These are phyloP conservation scores for Danaus melanippus DNA, from an alignment of 1,140 invertebrate species.

Conservation along the genomic window DNA sequence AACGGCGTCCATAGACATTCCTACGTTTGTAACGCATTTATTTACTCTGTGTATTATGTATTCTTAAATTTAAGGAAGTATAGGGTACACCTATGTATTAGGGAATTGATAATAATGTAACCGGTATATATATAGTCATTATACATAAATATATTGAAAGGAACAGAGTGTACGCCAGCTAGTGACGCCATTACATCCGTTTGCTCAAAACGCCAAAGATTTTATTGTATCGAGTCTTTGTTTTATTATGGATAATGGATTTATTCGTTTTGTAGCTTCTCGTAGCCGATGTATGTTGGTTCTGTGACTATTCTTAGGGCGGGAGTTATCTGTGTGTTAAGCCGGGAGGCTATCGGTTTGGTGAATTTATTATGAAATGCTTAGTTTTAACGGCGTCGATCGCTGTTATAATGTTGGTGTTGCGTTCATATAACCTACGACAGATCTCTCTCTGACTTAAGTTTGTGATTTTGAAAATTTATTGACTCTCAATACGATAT, in stretches of 20 bases:
- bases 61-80: conserved; percentile 40
- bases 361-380: no score
- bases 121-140: conserved; percentile 34
- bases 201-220: conserved; percentile 68
- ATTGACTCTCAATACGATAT: no score
- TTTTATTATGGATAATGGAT: not conserved
- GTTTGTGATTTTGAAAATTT: no score
- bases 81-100: conserved; percentile 52
- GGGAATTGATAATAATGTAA: conserved; percentile 52
- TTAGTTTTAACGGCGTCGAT: no score
- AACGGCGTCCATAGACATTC: conserved; percentile 33
- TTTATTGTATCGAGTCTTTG: conserved; percentile 15
- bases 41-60: conserved; percentile 29
- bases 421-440: no score
- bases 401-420: no score
- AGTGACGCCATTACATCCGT: conserved; percentile 52
- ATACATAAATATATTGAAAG: conserved; percentile 27
- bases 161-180: conserved; percentile 50
- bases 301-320: no score
- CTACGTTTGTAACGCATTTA: conserved; percentile 61
- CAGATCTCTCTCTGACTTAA: no score
- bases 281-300: no score
- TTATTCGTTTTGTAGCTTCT: no score
- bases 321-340: no score
- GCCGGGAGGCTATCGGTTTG: no score